Base-by-base conservation (phyloP, 1,140 invertebrate genomes). In the Lepeophtheirus salmonis region DNA sequence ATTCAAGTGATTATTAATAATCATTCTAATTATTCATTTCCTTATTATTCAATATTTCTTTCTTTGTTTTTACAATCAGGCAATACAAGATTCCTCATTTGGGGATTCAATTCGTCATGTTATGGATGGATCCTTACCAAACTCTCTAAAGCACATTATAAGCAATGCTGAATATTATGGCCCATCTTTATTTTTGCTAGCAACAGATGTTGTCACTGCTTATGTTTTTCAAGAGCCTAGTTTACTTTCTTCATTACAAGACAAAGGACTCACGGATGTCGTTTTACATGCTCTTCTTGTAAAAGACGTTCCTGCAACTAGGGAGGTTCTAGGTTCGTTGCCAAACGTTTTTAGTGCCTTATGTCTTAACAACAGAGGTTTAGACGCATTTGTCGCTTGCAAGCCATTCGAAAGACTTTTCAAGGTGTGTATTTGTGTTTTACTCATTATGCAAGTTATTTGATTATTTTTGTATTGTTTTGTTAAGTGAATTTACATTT, bases 101-200 rank as follows among this genome's bases (percentile, higher is more conserved):
- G 65, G 63, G 50, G 85, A 89, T 64, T 84, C 81, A 66, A 88
- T 89, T 67, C 75, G 88, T 61, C 86, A 88, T 67, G 79, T 91
- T 20, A 92, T 92, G 88, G 89, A 92, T 71, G 84, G 84, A 1
- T 83, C 82, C 24, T 70, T 92, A 48, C 88, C 88, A 0, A 77
- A 77, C 30, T 84, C 86, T 2, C 68, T 92, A 17, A 84, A 86
- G 64, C 87, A 92, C 68, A 88, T 92, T 41, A 89, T 92, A 56
- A 86, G 86, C 63, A 91, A 92, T 75, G 83, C 86, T 0, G 86
- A 91, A 67, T 92, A 90, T 70, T 92, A 90, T 70, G 88, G 89
- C 2, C 82, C 87, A 4, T 89, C 86, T 3, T 70, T 92, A 50
- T 89, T 92, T 70, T 71, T 89, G 17, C 71, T 90, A n/a, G 88